Conservation (phyloP, 2,113 vertebrate genomes). For the Platanista minor region DNA sequence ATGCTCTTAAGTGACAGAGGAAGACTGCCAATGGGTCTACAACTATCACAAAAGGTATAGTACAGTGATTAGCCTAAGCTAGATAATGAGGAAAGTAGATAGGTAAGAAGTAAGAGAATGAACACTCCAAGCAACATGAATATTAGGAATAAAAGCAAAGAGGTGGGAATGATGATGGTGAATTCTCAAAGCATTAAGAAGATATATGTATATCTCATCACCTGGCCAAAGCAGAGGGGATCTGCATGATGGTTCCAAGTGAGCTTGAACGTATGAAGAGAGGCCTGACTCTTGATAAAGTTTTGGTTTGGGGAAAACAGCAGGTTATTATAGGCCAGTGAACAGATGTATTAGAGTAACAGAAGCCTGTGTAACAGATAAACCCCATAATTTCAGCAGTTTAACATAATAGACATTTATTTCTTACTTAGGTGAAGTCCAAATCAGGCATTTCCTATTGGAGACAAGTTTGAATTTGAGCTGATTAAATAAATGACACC, state of each 20-base stretch:
- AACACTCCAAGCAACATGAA: background rate
- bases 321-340: background rate
- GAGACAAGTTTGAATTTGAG: background rate
- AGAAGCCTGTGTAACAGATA: background rate
- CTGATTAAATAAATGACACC: background rate
- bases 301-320: background rate
- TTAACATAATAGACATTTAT: background rate
- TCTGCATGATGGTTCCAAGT: background rate
- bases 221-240: background rate
- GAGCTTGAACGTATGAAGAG: background rate
- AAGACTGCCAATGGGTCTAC: background rate
- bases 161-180: background rate
- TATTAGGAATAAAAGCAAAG: background rate
- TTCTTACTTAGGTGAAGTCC: background rate
- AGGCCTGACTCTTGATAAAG: background rate
- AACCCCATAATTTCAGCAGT: background rate
- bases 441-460: constrained; percentile 3
- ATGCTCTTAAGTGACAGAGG: background rate
- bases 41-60: background rate
- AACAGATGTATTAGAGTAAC: background rate
- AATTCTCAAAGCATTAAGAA: background rate
- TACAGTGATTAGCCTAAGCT: background rate
- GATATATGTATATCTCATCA: background rate
- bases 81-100: background rate
- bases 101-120: background rate